These are phyloP conservation scores for Megamerina dolium DNA, from an alignment of 2,888 invertebrate genomes.

Conservation along the genomic window DNA sequence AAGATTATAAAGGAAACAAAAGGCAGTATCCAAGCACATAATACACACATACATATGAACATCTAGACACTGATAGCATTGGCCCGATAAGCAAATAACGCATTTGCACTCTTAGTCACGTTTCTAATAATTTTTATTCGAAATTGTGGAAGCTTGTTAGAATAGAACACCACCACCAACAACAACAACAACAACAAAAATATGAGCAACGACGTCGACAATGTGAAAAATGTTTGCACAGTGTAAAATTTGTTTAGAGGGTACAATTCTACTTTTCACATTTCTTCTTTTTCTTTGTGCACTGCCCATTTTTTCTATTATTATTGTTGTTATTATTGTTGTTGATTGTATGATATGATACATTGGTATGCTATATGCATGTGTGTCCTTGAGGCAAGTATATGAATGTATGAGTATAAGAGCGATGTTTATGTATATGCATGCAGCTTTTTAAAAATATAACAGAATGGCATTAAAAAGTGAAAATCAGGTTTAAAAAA, in stretches of 20 bases:
- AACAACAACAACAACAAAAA: neutral
- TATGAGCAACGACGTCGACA: neutral
- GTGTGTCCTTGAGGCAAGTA: too few relatives aligned
- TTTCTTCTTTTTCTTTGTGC: neutral
- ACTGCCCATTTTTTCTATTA: neutral
- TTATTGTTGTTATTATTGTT: conserved; percentile 5
- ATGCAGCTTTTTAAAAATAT: too few relatives aligned
- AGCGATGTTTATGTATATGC: too few relatives aligned
- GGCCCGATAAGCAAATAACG: conserved; percentile 22
- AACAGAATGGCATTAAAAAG: too few relatives aligned
- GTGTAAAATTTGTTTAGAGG: conserved; percentile 11
- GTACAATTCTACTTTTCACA: too few relatives aligned
- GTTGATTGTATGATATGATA: neutral
- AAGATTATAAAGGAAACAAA: too few relatives aligned
- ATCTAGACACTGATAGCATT: conserved; percentile 24
- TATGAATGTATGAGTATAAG: too few relatives aligned
- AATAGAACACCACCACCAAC: conserved; percentile 15
- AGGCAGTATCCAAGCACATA: too few relatives aligned
- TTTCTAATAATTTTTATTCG: conserved; percentile 45
- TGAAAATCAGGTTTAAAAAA: too few relatives aligned
- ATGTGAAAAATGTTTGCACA: conserved; percentile 8
- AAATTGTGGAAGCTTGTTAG: conserved; percentile 33
- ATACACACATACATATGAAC: neutral
- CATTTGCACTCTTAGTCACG: conserved; percentile 44
- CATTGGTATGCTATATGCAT: too few relatives aligned